Evolutionary conservation across 2,113 vertebrate genomes (phyloP).

Genomic region (Myodes glareolus): DNA sequence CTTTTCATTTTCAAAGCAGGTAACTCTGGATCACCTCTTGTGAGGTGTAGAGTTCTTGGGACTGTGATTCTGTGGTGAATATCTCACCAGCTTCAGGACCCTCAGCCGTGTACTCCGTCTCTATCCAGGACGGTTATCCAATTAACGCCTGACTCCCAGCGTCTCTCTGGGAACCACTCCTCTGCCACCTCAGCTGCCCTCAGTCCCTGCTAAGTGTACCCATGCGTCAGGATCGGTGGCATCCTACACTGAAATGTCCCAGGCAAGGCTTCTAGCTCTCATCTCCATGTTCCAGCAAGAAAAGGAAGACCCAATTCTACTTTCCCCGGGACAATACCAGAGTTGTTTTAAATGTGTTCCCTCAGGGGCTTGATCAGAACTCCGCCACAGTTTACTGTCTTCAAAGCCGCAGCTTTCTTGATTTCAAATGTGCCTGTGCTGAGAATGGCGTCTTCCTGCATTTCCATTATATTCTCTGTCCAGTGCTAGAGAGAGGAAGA

Average conservation of each 20-base stretch:
- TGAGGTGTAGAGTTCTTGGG: background rate
- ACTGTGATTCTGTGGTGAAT: background rate
- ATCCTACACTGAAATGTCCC: background rate
- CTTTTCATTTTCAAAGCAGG: conserved; percentile 46
- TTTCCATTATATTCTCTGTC: background rate
- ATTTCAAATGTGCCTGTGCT: background rate
- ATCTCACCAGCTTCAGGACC: background rate
- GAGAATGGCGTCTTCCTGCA: background rate
- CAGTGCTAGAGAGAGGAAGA: background rate
- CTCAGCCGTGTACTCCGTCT: background rate
- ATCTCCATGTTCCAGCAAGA: background rate
- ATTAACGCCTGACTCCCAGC: background rate
- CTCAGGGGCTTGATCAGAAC: background rate
- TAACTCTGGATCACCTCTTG: background rate
- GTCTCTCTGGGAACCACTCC: background rate
- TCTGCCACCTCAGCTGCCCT: background rate
- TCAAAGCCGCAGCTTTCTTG: background rate
- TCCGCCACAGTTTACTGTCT: background rate
- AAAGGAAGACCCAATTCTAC: background rate
- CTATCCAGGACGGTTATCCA: accelerated
- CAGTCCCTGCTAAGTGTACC: background rate
- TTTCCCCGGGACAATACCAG: background rate
- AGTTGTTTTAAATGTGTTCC: background rate
- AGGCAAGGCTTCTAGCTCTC: background rate
- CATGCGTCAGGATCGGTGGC: background rate